phyloP scores from a whole-genome alignment of 2,888 invertebrate species.

The Antheraea yamamai region DNA sequence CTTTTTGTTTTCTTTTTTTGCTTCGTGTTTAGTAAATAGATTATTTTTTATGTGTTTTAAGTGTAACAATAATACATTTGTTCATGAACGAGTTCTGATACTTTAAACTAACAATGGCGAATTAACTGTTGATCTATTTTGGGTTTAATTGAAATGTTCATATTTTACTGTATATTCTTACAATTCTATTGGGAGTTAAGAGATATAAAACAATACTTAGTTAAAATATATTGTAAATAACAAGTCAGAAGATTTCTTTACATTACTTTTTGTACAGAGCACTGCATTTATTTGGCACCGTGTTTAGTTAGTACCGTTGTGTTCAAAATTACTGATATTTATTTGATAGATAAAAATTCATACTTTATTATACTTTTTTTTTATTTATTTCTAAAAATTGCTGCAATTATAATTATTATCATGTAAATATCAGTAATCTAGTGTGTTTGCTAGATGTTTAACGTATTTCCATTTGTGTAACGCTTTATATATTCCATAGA shows the following conservation, averaged over 20 bases:
- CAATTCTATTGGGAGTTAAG: background rate
- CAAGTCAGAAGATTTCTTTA: background rate
- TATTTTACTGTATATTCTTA: background rate
- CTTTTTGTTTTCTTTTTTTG: background rate
- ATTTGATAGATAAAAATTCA: background rate
- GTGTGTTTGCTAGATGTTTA: constrained; percentile 50
- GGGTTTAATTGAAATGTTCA: background rate
- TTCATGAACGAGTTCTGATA: background rate
- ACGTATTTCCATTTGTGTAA: constrained; percentile 39
- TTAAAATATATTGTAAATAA: constrained; percentile 4
- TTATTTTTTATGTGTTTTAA: background rate
- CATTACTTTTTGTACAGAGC: background rate
- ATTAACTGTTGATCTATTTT: background rate
- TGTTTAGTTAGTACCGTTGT: constrained; percentile 1
- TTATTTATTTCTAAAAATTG: background rate
- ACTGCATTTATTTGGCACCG: constrained; percentile 11
- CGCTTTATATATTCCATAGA: constrained; percentile 42
- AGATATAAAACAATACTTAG: background rate
- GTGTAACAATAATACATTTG: background rate
- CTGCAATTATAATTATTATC: background rate
- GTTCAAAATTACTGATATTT: background rate
- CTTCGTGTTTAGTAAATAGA: background rate
- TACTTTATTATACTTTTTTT: too few species aligned
- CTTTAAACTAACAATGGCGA: background rate
- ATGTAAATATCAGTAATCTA: constrained; percentile 32